These are phyloP conservation scores for Epinephelus moara DNA, from an alignment of 2,113 vertebrate species.

Conservation along the genomic window DNA sequence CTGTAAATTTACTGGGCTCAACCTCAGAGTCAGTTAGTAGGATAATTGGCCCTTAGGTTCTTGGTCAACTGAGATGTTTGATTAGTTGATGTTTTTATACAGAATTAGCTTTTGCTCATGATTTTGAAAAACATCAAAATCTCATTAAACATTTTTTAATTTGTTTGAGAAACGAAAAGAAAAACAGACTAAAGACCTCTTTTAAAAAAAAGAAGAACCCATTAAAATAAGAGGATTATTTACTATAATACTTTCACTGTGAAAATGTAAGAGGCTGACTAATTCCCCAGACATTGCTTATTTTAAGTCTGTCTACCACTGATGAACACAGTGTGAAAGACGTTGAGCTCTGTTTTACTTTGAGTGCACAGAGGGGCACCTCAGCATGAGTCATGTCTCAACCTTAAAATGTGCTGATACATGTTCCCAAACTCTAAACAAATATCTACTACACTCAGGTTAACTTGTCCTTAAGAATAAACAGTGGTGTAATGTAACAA, in stretches of 20 bases:
- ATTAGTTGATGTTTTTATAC: background rate
- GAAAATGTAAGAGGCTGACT: slow-evolving; percentile 18
- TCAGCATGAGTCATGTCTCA: slow-evolving; percentile 35
- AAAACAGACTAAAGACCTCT: background rate
- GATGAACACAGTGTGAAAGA: slow-evolving; percentile 5
- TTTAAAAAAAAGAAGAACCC: background rate
- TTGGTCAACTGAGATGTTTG: background rate
- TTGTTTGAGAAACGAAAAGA: too few relatives aligned
- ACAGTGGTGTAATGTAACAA: too few relatives aligned
- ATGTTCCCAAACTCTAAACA: slow-evolving; percentile 12
- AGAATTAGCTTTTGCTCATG: background rate
- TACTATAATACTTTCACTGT: background rate
- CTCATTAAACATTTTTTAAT: too few relatives aligned
- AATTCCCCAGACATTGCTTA: background rate
- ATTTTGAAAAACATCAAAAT: background rate
- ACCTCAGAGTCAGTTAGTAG: background rate
- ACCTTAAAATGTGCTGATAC: slow-evolving; percentile 27
- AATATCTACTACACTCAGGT: background rate
- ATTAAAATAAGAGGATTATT: background rate
- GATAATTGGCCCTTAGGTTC: background rate
- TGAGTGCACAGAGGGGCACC: background rate
- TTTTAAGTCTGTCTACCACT: slow-evolving; percentile 26
- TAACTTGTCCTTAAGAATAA: background rate
- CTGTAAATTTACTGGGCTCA: background rate
- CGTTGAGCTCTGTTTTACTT: slow-evolving; percentile 3